Conservation (phyloP, 1,140 invertebrate genomes). For the Solen grandis region DNA sequence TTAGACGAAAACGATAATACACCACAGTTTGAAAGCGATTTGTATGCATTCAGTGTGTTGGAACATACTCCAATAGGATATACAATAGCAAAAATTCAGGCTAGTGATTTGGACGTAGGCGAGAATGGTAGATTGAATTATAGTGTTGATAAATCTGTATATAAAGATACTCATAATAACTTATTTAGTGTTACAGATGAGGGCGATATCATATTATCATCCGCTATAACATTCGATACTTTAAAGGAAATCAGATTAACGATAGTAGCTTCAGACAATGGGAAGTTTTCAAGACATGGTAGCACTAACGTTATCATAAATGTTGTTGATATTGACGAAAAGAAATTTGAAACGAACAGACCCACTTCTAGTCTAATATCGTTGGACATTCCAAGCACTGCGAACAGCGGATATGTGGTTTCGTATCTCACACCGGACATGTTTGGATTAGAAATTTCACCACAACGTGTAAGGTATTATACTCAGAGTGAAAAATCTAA, state of each 20-base stretch:
- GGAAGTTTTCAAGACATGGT: conserved; percentile 21
- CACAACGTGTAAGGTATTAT: neutral
- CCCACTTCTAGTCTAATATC: conserved; percentile 14
- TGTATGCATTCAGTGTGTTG: conserved; percentile 10
- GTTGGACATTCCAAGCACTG: conserved; percentile 34
- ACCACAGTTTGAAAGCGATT: conserved; percentile 14
- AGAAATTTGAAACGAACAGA: neutral
- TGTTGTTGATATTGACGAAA: conserved; percentile 28
- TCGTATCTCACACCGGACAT: conserved; percentile 30
- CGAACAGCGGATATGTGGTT: conserved; percentile 12
- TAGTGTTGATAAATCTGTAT: neutral
- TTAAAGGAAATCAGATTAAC: conserved; percentile 27
- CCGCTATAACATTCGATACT: conserved; percentile 14
- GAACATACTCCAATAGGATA: conserved; percentile 41
- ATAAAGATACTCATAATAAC: conserved; percentile 7
- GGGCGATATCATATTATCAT: conserved; percentile 8
- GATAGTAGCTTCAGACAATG: conserved; percentile 35
- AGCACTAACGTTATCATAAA: conserved; percentile 1
- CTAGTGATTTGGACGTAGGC: conserved; percentile 16
- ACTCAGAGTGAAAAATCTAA: neutral
- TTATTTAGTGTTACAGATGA: conserved; percentile 18
- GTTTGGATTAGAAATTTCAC: conserved; percentile 11
- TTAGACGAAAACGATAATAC: conserved; percentile 51
- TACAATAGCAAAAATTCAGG: conserved; percentile 17
- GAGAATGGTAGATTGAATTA: conserved; percentile 34